Evolutionary conservation across 2,888 invertebrate genomes (phyloP).

Genomic region (Cinara cedri): DNA sequence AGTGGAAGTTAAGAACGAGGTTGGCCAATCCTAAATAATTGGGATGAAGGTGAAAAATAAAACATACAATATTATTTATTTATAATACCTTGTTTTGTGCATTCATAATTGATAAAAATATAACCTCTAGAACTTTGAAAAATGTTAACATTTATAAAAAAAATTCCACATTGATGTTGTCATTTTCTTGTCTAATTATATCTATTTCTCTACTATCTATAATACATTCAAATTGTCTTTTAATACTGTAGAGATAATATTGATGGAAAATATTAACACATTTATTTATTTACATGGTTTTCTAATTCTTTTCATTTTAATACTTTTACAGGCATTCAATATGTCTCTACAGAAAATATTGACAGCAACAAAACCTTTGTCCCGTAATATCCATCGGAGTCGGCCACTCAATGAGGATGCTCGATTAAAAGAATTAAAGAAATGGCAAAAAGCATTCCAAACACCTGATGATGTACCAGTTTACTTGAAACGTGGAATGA

Average conservation of each 20-base stretch:
- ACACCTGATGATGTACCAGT: slow-evolving; percentile 41
- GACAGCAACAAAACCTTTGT: slow-evolving; percentile 20
- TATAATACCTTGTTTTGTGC: too few relatives aligned
- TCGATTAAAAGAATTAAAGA: slow-evolving; percentile 25
- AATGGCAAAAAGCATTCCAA: slow-evolving; percentile 49
- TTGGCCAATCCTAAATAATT: too few relatives aligned
- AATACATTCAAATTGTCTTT: not conserved
- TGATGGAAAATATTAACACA: not conserved
- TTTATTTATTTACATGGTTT: not conserved
- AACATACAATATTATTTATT: too few relatives aligned
- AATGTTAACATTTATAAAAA: not conserved
- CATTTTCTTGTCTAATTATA: not conserved
- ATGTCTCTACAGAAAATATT: slow-evolving; percentile 25
- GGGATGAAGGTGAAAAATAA: too few relatives aligned
- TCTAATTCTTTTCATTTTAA: not conserved
- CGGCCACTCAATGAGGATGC: slow-evolving; percentile 14
- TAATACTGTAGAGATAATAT: not conserved
- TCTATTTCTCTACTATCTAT: not conserved
- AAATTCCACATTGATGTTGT: not conserved
- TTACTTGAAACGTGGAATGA: slow-evolving; percentile 40
- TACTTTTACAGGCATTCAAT: slow-evolving; percentile 16
- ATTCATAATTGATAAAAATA: too few relatives aligned
- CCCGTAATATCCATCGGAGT: slow-evolving; percentile 35
- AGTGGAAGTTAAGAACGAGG: too few relatives aligned
- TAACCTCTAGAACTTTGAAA: too few relatives aligned